phyloP scores from a whole-genome alignment of 1,140 invertebrate species.

The Drosophila sp. region DNA sequence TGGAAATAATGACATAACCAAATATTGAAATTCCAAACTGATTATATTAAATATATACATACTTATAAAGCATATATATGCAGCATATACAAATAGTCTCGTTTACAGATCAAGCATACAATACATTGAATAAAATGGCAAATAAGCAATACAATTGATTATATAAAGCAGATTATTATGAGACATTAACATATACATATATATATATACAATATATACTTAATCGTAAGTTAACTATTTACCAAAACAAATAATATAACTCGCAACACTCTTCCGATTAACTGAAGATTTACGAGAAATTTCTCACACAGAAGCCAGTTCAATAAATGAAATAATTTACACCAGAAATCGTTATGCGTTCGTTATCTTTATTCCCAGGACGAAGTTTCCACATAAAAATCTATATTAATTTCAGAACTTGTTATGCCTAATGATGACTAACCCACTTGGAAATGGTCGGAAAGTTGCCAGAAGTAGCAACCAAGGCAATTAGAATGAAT shows the following conservation, averaged over 20 bases:
- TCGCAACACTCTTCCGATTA: conserved; percentile 22
- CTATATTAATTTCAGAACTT: conserved; percentile 21
- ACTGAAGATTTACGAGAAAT: conserved; percentile 32
- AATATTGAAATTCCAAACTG: conserved; percentile 28
- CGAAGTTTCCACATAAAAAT: conserved; percentile 37
- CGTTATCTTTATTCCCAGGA: background rate
- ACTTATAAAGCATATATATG: conserved; percentile 5
- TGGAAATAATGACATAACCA: conserved; percentile 7
- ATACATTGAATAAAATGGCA: background rate
- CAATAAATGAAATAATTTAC: conserved; percentile 81
- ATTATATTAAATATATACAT: conserved; percentile 16
- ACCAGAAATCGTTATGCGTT: conserved; percentile 38
- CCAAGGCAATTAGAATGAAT: conserved; percentile 31
- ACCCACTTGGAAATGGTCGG: conserved; percentile 35
- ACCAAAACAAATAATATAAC: conserved; percentile 50
- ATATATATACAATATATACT: conserved; percentile 47
- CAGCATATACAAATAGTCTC: conserved; percentile 11
- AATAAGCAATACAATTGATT: conserved; percentile 39
- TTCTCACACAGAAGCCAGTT: conserved; percentile 52
- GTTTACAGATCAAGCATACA: conserved; percentile 2
- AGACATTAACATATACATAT: conserved; percentile 17
- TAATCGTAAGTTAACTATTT: conserved; percentile 70
- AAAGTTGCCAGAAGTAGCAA: conserved; percentile 39
- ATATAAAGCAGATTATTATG: conserved; percentile 18
- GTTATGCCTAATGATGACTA: conserved; percentile 24